phyloP scores from a whole-genome alignment of 2,113 vertebrate genomes.

The Dendropsophus ebraccatus region DNA sequence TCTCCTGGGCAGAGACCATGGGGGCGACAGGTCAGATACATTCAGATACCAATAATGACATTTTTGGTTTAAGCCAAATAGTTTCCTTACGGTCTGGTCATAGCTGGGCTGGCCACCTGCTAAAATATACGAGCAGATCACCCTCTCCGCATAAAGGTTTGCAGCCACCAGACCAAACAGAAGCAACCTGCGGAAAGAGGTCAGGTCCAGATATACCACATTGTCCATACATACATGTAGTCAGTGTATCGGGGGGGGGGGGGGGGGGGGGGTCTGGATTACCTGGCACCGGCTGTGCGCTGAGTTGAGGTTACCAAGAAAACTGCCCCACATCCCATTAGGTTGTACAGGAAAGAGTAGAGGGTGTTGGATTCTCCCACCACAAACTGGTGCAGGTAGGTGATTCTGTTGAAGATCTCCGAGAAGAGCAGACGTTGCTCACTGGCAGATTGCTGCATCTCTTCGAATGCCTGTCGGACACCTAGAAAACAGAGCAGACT shows the following conservation, averaged over 20 bases:
- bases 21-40: not conserved
- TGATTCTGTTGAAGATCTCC: conserved; percentile 77
- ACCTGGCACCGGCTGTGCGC: conserved; percentile 78
- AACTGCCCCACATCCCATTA: conserved; percentile 68
- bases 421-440: conserved; percentile 78
- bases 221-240: not conserved
- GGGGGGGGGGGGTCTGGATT: not conserved
- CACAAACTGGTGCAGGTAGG: conserved; percentile 79
- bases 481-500: conserved; percentile 63
- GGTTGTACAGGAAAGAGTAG: conserved; percentile 76
- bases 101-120: conserved; percentile 67
- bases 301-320: conserved; percentile 75
- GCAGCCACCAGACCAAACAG: conserved; percentile 72
- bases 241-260: no score
- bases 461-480: conserved; percentile 71
- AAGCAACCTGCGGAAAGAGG: conserved; percentile 64
- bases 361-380: conserved; percentile 77
- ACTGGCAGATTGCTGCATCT: conserved; percentile 72
- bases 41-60: not conserved
- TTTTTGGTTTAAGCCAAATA: not conserved
- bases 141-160: conserved; percentile 76
- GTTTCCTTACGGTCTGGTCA: conserved; percentile 70
- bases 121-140: conserved; percentile 71
- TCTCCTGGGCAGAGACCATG: conserved; percentile 61
- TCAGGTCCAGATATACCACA: not conserved